A percentile compares a stretch with the other conserved stretches of the same genome.
phyloP scores from a whole-genome alignment of 2,797 vertebrate genomes.

The Sus cebifrons region DNA sequence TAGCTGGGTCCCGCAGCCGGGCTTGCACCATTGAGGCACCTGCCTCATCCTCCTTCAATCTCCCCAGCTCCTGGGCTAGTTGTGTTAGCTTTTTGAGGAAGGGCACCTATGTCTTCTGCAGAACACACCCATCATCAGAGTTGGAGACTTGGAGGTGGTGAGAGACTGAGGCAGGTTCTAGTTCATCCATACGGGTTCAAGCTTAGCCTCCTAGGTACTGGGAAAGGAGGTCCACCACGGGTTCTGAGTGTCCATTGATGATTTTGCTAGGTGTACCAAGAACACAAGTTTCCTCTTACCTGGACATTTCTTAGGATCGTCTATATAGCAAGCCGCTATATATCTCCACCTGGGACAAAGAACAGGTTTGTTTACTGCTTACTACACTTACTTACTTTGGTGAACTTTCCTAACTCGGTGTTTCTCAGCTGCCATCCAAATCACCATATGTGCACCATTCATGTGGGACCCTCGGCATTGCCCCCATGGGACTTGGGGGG shows the following conservation, averaged over 20 bases:
- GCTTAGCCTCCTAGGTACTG: neutral
- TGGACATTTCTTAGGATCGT: neutral
- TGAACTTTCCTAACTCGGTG: neutral
- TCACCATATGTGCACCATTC: fast-evolving
- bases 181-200: neutral
- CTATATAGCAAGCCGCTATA: neutral
- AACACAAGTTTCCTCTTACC: neutral
- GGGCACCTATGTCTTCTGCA: neutral
- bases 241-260: fast-evolving
- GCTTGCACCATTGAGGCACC: neutral
- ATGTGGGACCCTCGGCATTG: neutral
- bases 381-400: neutral
- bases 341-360: neutral
- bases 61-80: neutral
- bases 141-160: neutral
- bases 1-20: neutral
- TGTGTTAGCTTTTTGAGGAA: neutral
- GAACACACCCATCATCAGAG: neutral
- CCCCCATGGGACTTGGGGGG: neutral
- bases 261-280: neutral
- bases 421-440: neutral
- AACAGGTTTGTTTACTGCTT: neutral
- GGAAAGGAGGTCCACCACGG: neutral
- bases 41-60: neutral
- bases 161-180: neutral